phyloP scores from a whole-genome alignment of 2,797 vertebrate species.

The Diplodus puntazzo region DNA sequence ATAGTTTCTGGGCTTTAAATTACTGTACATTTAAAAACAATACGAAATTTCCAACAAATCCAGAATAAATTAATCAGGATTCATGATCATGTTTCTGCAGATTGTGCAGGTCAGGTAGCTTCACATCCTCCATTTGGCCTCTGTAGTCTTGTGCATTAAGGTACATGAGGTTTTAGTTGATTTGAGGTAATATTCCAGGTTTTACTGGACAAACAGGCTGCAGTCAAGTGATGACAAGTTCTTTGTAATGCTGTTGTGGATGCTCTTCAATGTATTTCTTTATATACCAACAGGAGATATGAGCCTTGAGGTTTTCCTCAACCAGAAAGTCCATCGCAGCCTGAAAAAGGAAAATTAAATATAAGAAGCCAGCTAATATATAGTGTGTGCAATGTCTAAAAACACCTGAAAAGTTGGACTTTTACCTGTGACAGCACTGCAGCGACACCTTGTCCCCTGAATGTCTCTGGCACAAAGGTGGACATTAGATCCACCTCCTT shows the following conservation, averaged over 20 bases:
- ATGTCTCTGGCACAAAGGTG: conserved; percentile 78
- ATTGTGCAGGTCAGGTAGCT: background rate
- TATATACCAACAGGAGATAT: conserved; percentile 84
- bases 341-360: conserved; percentile 52
- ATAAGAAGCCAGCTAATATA: accelerated
- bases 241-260: conserved; percentile 62
- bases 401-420: accelerated
- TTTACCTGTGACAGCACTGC: conserved; percentile 79
- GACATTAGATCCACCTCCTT: conserved; percentile 80
- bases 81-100: background rate
- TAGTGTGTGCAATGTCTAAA: accelerated
- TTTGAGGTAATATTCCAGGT: conserved; percentile 7
- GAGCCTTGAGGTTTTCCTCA: conserved; percentile 80
- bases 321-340: conserved; percentile 84
- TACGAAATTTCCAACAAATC: background rate
- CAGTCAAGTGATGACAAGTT: conserved; percentile 63
- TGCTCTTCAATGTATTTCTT: conserved; percentile 79
- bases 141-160: background rate
- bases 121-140: background rate
- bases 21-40: background rate
- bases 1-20: background rate
- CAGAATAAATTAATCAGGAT: background rate
- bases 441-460: conserved; percentile 80
- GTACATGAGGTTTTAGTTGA: background rate
- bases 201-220: too few relatives aligned